Evolutionary conservation across 2,797 vertebrate genomes (phyloP), one percentile per base, ranked within the genome.

Genomic region (Anabas testudineus): DNA sequence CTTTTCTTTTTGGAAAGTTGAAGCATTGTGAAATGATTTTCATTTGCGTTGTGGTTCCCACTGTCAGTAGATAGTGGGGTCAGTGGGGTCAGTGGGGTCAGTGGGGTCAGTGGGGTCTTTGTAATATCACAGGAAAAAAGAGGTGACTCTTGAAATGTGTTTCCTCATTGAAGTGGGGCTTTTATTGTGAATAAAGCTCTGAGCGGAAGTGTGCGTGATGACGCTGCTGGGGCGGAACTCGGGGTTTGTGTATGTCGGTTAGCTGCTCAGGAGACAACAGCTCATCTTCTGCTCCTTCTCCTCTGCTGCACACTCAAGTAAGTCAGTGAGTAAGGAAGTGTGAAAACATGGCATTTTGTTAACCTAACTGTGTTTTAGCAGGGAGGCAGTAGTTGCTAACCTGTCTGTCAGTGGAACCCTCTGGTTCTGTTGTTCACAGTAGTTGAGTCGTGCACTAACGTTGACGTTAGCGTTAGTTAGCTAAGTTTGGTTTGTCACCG

Each of bases 291-390:
- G 36, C 5, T 21, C 45, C 47, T 32, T 67, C 39, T 34, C 49
- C 34, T 54, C 45, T 49, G 67, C 71, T 61, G 45, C 43, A 6
- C 46, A n/a, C n/a, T 0, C 0, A 67, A 37, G 87, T 90, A 75
- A 86, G 83, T 57, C 0, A n/a, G n/a, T n/a, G n/a, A n/a, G n/a
- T n/a, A n/a, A n/a, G n/a, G n/a, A n/a, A n/a, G n/a, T n/a, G 9
- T 2, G 34, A 1, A 14, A 1, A 16, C 2, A 2, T 2, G 1
- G 10, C 2, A 10, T 3, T 0, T 3, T 16, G 10, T 32, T 0
- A 5, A 2, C 2, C 0, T 2, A 10, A n/a, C 2, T 21, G 1
- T 59, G 6, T 1, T 22, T 0, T 1, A 0, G 13, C 18, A 32
- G 3, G 10, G n/a, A n/a, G 3, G 34, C n/a, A 3, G 32, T 18